Percentiles rank a stretch among this genome's conserved stretches.
phyloP scores from a whole-genome alignment of 2,113 vertebrate species.

The Phocoena sinus region DNA sequence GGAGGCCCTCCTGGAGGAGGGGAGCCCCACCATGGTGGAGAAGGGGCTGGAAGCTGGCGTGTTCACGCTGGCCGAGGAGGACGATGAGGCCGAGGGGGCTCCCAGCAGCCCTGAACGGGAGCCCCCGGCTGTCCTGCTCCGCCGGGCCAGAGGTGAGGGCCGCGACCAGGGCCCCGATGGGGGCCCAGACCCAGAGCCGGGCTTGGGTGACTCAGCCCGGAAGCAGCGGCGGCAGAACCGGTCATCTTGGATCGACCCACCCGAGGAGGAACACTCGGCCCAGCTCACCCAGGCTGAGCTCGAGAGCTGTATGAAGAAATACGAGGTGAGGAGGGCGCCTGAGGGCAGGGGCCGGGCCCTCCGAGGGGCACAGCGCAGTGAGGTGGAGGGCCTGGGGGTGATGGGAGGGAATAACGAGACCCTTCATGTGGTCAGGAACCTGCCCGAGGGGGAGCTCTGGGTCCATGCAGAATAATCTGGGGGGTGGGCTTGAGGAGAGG shows the following conservation, averaged over 20 bases:
- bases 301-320: conserved; percentile 98
- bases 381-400: background rate
- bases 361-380: rapidly evolving
- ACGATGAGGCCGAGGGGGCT: conserved; percentile 85
- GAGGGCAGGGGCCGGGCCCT: background rate
- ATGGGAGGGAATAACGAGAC: background rate
- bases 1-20: conserved; percentile 89
- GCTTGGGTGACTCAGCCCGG: conserved; percentile 66
- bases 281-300: conserved; percentile 94
- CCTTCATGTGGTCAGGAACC: background rate
- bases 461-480: rapidly evolving
- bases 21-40: conserved; percentile 97
- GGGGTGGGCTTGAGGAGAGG: background rate
- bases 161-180: background rate
- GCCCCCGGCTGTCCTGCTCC: conserved; percentile 43
- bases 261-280: conserved; percentile 83
- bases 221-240: conserved; percentile 80
- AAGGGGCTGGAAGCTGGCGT: conserved; percentile 91
- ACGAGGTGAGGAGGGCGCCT: conserved; percentile 81
- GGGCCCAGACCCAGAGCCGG: background rate
- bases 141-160: background rate
- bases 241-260: conserved; percentile 94
- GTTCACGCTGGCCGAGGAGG: conserved; percentile 92
- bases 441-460: background rate
- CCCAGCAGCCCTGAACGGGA: conserved; percentile 46